Base-by-base conservation (phyloP, 1,140 invertebrate genomes). In the Megalonaias nervosa region DNA sequence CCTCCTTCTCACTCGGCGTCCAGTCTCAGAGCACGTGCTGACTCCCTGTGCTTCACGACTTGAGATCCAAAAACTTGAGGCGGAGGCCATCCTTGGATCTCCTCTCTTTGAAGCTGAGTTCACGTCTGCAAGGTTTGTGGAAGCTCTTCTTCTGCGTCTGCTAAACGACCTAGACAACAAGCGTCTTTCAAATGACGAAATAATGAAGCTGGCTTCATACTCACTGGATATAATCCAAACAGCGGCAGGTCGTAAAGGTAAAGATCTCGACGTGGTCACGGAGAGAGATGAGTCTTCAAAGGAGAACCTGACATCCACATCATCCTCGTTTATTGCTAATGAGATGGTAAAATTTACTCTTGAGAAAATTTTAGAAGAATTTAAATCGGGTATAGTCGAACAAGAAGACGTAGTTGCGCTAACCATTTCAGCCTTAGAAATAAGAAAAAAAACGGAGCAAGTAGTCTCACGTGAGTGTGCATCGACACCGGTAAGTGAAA, bases 301-400 rank as follows among this genome's bases (percentile, higher is more conserved):
- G 1, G 62, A 64, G 19, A 58, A 75, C 26, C 26, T 79, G 3
- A 58, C 60, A 17, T 23, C 62, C 15, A 74, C 67, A 58, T 72
- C 80, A 14, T 79, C 80, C 16, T 78, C 70, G n/a, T 31, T 64
- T 15, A 70, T 79, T 55, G 76, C 75, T 9, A 68, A 61, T 19
- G 68, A 81, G 26, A 74, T 81, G 56, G 73, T 81, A 66, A 65
- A 79, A 31, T 81, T 81, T 60, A 81, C 80, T 11, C 65, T 81
- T 13, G 26, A 59, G 14, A 78, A 75, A 59, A 79, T 81, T 16
- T 48, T 79, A n/a, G 61, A 59, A 48, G 73, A 81, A 21, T 57
- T 81, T 11, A 15, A 79, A 59, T 31, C 48, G 15, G 80, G 76
- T 1, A 66, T 48, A n/a, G 65, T 79, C 11, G 57, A 71, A 12